These are phyloP conservation scores for Caracal caracal DNA, from an alignment of 2,113 vertebrate genomes.

Conservation along the genomic window DNA sequence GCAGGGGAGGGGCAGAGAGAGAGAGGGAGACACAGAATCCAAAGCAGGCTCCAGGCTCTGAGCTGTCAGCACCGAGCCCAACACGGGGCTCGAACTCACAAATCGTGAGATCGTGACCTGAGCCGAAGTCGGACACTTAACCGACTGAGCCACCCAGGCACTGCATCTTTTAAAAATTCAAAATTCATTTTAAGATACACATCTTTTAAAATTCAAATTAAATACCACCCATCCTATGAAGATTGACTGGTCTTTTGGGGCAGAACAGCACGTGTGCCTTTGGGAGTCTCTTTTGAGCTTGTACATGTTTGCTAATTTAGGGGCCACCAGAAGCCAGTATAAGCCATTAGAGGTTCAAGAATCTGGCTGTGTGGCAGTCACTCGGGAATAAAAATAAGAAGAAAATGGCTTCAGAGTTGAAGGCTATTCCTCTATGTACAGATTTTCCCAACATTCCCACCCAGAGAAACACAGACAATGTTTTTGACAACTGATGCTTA, in stretches of 20 bases:
- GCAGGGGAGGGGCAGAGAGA: too few relatives aligned
- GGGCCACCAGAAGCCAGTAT: not conserved
- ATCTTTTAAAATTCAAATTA: not conserved
- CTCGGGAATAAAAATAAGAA: not conserved
- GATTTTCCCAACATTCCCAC: not conserved
- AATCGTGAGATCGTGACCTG: too few relatives aligned
- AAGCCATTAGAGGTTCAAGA: not conserved
- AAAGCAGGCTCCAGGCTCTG: too few relatives aligned
- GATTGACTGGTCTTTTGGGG: not conserved
- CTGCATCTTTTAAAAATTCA: not conserved
- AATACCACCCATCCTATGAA: not conserved
- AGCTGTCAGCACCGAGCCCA: too few relatives aligned
- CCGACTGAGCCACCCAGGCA: too few relatives aligned
- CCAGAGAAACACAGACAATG: not conserved
- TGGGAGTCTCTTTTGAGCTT: not conserved
- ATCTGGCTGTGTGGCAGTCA: not conserved
- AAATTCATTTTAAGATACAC: too few relatives aligned
- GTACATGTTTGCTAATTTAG: not conserved
- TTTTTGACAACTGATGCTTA: constrained; percentile 53
- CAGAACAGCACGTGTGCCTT: not conserved
- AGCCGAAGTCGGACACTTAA: too few relatives aligned
- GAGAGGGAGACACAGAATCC: too few relatives aligned
- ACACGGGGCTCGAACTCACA: too few relatives aligned
- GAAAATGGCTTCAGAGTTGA: not conserved
- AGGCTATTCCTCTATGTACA: not conserved